Percentiles rank a stretch among this genome's conserved stretches.
phyloP scores from a whole-genome alignment of 1,140 invertebrate genomes.

The Dinoponera quadriceps region DNA sequence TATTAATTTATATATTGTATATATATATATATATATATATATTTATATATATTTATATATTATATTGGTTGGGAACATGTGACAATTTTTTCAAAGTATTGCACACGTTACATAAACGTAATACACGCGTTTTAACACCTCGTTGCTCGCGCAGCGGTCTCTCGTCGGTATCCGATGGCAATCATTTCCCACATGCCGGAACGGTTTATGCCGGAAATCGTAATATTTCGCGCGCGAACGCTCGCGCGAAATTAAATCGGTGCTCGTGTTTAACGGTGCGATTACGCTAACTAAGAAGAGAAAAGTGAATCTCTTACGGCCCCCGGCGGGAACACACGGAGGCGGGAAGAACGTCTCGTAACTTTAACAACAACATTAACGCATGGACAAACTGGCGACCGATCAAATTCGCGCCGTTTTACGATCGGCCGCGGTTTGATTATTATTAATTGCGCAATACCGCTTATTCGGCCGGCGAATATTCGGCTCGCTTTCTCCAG shows the following conservation, averaged over 20 bases:
- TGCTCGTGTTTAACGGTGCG: background rate
- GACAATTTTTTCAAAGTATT: background rate
- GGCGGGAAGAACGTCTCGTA: no score
- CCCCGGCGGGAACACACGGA: no score
- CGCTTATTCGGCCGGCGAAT: conserved; percentile 48
- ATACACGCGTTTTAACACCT: background rate
- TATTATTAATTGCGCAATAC: conserved; percentile 60
- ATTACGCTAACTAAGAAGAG: background rate
- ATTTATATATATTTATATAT: no score
- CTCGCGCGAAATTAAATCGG: background rate
- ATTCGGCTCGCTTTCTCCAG: conserved; percentile 55
- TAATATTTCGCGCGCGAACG: background rate
- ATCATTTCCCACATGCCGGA: background rate
- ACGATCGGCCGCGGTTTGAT: conserved; percentile 44
- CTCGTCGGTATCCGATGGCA: background rate
- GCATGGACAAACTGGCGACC: background rate
- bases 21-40: no score
- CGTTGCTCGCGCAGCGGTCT: background rate
- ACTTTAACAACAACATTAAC: background rate
- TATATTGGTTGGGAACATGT: background rate
- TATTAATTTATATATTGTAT: no score
- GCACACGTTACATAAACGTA: background rate
- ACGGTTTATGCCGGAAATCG: background rate
- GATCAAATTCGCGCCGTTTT: conserved; percentile 12
- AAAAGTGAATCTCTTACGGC: background rate